Evolutionary conservation across 2,888 invertebrate species (phyloP), one percentile per base, ranked within the genome.

Genomic region (Brachypalpus laphriformis): DNA sequence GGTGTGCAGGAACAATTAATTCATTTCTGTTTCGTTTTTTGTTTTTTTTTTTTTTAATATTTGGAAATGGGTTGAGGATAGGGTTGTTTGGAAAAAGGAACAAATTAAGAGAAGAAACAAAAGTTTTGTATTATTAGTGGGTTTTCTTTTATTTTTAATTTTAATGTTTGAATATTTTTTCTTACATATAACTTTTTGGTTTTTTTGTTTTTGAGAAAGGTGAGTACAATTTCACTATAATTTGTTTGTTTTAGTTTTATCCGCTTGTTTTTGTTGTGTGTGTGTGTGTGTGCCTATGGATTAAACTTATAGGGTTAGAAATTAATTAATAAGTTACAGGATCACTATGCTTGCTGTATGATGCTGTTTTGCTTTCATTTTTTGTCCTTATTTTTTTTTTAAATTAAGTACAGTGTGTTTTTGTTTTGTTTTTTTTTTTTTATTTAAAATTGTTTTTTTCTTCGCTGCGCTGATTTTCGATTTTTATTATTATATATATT

Each of bases 391-490:
- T 66, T 63, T 63, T 70, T 34, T 75, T 14, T 76, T 81, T 70
- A 51, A 75, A 63, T 74, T 78, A 77, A 86, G 77, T 82, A 78
- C 86, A 75, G 34, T 66, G 65, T 77, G 70, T 86, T 56, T 54
- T 72, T 54, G 68, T 68, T 80, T 40, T 40, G 37, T 65, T 72
- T 74, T 86, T 56, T 54, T 72, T 54, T 72, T 68, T 80, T 40
- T 40, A 47, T 65, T 72, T 70, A 68, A 78, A 68, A 65, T 74
- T 51, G 57, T 57, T 74, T 78, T 72, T 82, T 82, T 80, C 78
- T 87, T 86, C 87, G 87, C 86, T 87, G 87, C 82, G 86, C 87
- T 87, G 87, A 87, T 77, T 86, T 86, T 86, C 82, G 78, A 87
- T 87, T 82, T 82, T 87, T 87, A 74, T 83, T 83, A 80, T 72